These are phyloP conservation scores for Engystomops pustulosus DNA, from an alignment of 2,113 vertebrate species.

Conservation along the genomic window DNA sequence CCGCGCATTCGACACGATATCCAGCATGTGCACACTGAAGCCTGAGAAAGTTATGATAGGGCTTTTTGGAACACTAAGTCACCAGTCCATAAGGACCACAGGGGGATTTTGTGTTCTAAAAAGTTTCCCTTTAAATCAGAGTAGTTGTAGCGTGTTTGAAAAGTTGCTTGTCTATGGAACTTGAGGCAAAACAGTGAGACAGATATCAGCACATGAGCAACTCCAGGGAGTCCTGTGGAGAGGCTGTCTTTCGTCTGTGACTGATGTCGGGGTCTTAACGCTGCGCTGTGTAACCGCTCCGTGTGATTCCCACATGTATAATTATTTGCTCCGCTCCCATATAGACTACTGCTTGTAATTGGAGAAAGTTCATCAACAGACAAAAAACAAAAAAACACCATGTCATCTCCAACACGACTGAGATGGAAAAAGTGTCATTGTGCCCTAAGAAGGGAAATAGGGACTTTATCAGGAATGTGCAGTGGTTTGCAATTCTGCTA, in stretches of 20 bases:
- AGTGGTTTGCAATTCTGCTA: neutral
- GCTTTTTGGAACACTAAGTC: too few species aligned
- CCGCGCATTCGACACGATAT: too few species aligned
- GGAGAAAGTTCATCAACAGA: neutral
- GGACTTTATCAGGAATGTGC: neutral
- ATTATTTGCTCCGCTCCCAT: neutral
- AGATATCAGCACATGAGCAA: neutral
- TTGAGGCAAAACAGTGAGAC: slow-evolving; percentile 8
- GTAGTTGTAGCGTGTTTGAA: too few species aligned
- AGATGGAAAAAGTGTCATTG: neutral
- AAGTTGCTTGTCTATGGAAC: neutral
- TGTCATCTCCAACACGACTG: slow-evolving; percentile 8
- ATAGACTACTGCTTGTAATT: neutral
- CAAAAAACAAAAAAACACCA: neutral
- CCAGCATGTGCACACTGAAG: too few species aligned
- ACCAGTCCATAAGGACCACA: too few species aligned
- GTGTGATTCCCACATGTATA: neutral
- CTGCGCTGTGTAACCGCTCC: neutral
- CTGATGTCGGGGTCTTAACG: neutral
- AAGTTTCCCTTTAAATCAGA: too few species aligned
- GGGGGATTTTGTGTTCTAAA: too few species aligned
- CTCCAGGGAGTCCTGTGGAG: neutral
- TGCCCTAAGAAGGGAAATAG: neutral
- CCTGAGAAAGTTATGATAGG: too few species aligned
- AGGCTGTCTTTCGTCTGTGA: neutral